A percentile compares a stretch with the other conserved stretches of the same genome.
These are phyloP conservation scores for Tinea semifulvella DNA, from an alignment of 2,888 invertebrate genomes.

Conservation along the genomic window DNA sequence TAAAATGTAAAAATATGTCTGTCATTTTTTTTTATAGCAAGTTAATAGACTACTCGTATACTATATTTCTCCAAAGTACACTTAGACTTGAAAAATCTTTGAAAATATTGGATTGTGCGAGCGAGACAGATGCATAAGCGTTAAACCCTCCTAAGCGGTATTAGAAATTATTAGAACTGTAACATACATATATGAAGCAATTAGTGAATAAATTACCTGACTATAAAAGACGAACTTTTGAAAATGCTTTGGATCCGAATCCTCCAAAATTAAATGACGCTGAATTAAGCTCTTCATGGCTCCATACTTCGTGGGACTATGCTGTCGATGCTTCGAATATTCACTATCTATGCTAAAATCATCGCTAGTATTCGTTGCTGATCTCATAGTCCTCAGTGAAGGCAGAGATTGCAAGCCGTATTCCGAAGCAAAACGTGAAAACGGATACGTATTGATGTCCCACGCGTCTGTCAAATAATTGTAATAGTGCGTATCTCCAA, in stretches of 20 bases:
- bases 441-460: constrained; percentile 79
- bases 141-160: too few species aligned
- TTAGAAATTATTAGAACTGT: too few species aligned
- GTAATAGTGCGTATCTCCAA: constrained; percentile 94
- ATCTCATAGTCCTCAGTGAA: constrained; percentile 71
- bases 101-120: too few species aligned
- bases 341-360: constrained; percentile 65
- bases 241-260: constrained; percentile 63
- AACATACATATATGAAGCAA: too few species aligned
- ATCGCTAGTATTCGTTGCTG: constrained; percentile 58
- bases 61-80: too few species aligned
- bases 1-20: too few species aligned
- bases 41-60: too few species aligned
- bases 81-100: too few species aligned
- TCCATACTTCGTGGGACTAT: constrained; percentile 78
- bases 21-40: too few species aligned
- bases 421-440: constrained; percentile 91
- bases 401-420: constrained; percentile 95
- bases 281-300: constrained; percentile 70
- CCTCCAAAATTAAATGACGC: constrained; percentile 69
- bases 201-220: constrained; percentile 69
- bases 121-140: too few species aligned
- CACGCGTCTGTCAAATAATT: constrained; percentile 85
- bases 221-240: constrained; percentile 81
- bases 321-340: constrained; percentile 84